Base-by-base conservation (phyloP, 2,888 invertebrate species). In the Suillia variegata region DNA sequence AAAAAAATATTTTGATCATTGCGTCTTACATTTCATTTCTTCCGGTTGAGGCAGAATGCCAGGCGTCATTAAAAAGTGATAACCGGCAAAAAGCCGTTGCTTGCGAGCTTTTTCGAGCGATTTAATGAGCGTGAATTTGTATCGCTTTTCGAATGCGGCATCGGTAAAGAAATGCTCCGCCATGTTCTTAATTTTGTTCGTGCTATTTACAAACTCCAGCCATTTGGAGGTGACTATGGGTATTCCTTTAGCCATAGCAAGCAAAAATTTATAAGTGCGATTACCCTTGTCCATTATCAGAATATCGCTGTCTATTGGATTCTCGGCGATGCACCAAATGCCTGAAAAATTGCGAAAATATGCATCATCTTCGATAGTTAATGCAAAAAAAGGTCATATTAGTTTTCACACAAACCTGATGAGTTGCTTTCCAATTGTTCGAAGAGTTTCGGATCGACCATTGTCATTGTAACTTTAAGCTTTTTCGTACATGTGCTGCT, bases 181-280 rank as follows among this genome's bases (percentile, higher is more conserved):
- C 34, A 60, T 50, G 10, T 18, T 56, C 2, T 47, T 42, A 8
- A 64, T 51, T 53, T 26, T 60, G 45, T 54, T 54, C 8, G 50
- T 54, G 31, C 53, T 45, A 33, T 55, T n/a, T 0, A 63, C 61
- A 26, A 58, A 59, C 10, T 56, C 24, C 8, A 71, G 24, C 71
- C 70, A 71, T 6, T 65, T 55, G n/a, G 58, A 4, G 1, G 61
- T 61, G 6, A 87, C 87, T 22, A 88, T 85, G 1, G 88, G 87
- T 70, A 83, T 82, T 49, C 85, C 86, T 34, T 84, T 82, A 0
- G 86, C 87, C 31, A 87, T 80, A 0, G 86, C 87, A 31, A 85
- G 83, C 20, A 88, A 75, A 64, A 87, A 69, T 77, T 88, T 88
- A 69, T 84, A 84, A 0, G 87, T 86, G 4, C 87, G 80, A 73